phyloP scores from a whole-genome alignment of 53 echinoderm and acorn worm species.

The Holothuria leucospilota region DNA sequence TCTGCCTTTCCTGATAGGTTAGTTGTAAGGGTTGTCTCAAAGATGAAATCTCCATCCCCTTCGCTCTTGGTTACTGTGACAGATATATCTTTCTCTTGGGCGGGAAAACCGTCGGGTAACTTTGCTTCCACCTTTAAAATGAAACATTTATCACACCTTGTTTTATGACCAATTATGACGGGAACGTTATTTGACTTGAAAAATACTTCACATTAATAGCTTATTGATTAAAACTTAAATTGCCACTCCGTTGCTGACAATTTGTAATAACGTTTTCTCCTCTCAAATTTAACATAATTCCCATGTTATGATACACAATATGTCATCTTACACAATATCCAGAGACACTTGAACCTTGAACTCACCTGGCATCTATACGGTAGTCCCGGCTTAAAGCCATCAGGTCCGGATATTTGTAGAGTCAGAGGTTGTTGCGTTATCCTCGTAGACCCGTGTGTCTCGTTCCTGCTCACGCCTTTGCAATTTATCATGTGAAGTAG shows the following conservation, averaged over 20 bases:
- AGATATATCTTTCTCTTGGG: not conserved
- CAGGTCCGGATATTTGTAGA: not conserved
- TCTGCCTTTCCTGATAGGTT: not conserved
- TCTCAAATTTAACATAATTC: no score
- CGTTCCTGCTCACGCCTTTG: not conserved
- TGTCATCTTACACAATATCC: no score
- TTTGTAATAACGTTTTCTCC: no score
- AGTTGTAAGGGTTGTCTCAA: not conserved
- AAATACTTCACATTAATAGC: no score
- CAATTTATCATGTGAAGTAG: no score
- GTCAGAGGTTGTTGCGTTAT: slow-evolving; percentile 18
- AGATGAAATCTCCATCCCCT: not conserved
- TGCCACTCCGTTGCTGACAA: no score
- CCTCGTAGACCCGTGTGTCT: slow-evolving; percentile 20
- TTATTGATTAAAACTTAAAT: no score
- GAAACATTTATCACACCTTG: no score
- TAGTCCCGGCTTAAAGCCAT: slow-evolving; percentile 39
- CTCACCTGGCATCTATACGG: slow-evolving; percentile 31
- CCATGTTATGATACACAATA: no score
- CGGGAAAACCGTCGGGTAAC: not conserved
- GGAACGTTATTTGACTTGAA: no score
- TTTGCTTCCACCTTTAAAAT: not conserved
- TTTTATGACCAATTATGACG: no score
- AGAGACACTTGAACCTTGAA: no score
- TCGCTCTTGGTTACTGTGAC: not conserved